phyloP scores from a whole-genome alignment of 2,797 vertebrate genomes.

The Brachyalestes nurse region DNA sequence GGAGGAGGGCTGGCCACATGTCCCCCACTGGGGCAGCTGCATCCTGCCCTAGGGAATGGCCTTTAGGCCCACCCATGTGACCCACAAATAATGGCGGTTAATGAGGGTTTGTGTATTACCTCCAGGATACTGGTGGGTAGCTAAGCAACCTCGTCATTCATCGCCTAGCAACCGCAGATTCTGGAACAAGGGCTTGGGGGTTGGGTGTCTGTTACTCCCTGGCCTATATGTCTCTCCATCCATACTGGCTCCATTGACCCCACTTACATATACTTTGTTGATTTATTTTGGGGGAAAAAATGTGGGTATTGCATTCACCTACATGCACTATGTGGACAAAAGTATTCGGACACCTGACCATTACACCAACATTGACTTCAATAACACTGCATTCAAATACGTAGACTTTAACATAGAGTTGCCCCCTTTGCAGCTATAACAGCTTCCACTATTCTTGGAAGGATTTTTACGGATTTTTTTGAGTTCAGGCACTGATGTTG shows the following conservation, averaged over 20 bases:
- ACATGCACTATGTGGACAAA: no score
- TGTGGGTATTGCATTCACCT: background rate
- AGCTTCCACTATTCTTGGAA: no score
- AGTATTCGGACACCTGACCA: no score
- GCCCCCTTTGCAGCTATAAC: no score
- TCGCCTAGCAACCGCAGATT: constrained; percentile 71
- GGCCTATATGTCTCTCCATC: constrained; percentile 59
- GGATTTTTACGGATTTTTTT: no score
- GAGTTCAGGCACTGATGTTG: no score
- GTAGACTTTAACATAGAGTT: no score
- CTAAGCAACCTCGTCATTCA: constrained; percentile 76
- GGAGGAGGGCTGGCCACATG: constrained; percentile 10
- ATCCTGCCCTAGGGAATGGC: constrained; percentile 60
- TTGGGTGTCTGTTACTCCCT: constrained; percentile 60
- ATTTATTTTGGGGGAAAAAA: background rate
- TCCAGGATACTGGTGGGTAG: constrained; percentile 66
- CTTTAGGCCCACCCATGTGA: constrained; percentile 71
- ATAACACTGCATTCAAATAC: no score
- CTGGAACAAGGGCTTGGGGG: constrained; percentile 64
- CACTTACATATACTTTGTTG: constrained; percentile 42
- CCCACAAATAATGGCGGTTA: constrained; percentile 70
- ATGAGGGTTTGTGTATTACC: constrained; percentile 61
- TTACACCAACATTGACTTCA: no score
- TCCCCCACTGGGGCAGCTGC: constrained; percentile 62
- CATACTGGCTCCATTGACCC: constrained; percentile 57